phyloP scores from a whole-genome alignment of 2,113 vertebrate genomes.

The Leptocoma aspasia region DNA sequence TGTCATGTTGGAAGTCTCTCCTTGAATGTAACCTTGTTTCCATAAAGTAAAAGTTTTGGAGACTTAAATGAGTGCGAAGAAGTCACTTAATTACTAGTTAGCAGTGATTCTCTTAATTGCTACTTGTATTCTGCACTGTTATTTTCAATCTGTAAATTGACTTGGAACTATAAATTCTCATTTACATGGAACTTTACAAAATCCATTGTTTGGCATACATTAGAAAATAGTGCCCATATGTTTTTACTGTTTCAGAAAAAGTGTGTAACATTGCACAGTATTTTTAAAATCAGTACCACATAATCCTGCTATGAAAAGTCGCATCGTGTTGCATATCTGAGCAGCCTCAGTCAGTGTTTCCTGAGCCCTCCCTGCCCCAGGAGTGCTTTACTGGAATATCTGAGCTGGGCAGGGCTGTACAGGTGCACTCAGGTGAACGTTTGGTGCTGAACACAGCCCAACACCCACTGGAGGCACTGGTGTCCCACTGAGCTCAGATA shows the following conservation, averaged over 20 bases:
- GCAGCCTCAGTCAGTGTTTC: not conserved
- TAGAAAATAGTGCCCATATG: not conserved
- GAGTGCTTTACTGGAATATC: not conserved
- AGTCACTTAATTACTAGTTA: not conserved
- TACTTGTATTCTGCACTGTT: not conserved
- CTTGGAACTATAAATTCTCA: not conserved
- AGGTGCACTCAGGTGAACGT: fast-evolving
- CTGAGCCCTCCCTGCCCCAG: not conserved
- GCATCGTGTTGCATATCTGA: fast-evolving
- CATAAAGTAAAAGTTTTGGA: not conserved
- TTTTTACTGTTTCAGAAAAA: not conserved
- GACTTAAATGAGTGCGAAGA: not conserved
- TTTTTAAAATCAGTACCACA: not conserved
- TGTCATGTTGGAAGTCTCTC: not conserved
- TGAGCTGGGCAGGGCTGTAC: not conserved
- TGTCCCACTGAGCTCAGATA: fast-evolving
- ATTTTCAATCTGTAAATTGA: not conserved
- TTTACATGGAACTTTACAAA: not conserved
- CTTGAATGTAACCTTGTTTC: not conserved
- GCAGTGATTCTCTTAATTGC: not conserved
- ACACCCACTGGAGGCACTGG: fast-evolving
- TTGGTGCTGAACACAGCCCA: fast-evolving
- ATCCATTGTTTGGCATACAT: not conserved
- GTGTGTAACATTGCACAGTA: not conserved
- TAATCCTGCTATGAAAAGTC: not conserved